Conservation (phyloP, 2,113 vertebrate species). For the Martes martes region DNA sequence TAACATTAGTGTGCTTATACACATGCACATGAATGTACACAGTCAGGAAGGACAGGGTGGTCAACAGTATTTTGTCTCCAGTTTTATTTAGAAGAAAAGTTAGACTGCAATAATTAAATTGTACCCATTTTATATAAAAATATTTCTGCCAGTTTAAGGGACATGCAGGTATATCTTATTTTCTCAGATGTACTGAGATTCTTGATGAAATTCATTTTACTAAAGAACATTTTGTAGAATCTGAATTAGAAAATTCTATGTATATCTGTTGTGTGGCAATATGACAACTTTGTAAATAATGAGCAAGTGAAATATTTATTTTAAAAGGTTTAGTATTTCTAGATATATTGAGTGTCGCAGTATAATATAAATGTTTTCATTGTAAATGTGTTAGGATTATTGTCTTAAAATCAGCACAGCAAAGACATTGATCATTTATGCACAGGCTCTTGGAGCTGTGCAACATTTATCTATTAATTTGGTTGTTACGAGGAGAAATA, state of each 20-base stretch:
- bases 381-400: not conserved
- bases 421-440: not conserved
- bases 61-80: not conserved
- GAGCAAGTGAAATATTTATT: not conserved
- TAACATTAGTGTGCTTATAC: not conserved
- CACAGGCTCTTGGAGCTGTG: not conserved
- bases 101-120: not conserved
- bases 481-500: not conserved
- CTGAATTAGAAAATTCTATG: not conserved
- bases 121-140: not conserved
- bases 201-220: not conserved
- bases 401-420: not conserved
- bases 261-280: not conserved
- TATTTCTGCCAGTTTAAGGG: not conserved
- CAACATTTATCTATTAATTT: not conserved
- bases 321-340: not conserved
- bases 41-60: not conserved
- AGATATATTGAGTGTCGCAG: not conserved
- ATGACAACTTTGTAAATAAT: slow-evolving; percentile 4
- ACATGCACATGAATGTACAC: not conserved
- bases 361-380: not conserved
- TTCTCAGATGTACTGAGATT: not conserved
- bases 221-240: not conserved
- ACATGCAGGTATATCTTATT: not conserved
- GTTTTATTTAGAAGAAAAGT: not conserved